Percentiles rank a stretch among this genome's conserved stretches.
phyloP scores from a whole-genome alignment of 1,140 invertebrate genomes.

The Agrypnia vestita region DNA sequence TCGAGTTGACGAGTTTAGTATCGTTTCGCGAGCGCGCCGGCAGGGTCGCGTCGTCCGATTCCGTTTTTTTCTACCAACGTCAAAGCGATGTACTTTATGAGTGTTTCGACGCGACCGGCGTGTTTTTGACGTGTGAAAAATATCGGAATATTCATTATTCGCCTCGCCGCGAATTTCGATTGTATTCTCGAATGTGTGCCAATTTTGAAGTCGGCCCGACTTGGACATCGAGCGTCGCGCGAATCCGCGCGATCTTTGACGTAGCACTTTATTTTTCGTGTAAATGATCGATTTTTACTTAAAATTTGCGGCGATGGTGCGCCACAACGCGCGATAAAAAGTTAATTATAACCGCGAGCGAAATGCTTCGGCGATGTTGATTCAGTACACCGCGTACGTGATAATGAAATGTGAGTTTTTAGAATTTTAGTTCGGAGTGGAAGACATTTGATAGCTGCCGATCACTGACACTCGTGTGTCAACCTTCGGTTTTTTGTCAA shows the following conservation, averaged over 20 bases:
- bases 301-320: too few species aligned
- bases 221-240: background rate
- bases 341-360: too few species aligned
- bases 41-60: background rate
- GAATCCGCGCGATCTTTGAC: background rate
- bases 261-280: too few species aligned
- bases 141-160: background rate
- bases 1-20: slow-evolving; percentile 39
- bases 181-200: slow-evolving; percentile 32
- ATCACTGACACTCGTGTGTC: too few species aligned
- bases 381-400: too few species aligned
- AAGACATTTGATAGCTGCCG: too few species aligned
- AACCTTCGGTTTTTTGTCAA: too few species aligned
- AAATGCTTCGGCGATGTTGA: too few species aligned
- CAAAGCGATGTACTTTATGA: slow-evolving; percentile 41
- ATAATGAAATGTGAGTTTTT: too few species aligned
- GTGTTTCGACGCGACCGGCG: background rate
- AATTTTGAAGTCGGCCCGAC: slow-evolving; percentile 24
- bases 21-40: background rate
- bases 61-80: slow-evolving; percentile 31
- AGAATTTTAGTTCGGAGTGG: too few species aligned
- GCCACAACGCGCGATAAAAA: too few species aligned
- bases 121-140: background rate
- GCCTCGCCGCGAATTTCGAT: background rate
- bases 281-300: too few species aligned